phyloP scores from a whole-genome alignment of 2,113 vertebrate genomes.

The Agelaius tricolor region DNA sequence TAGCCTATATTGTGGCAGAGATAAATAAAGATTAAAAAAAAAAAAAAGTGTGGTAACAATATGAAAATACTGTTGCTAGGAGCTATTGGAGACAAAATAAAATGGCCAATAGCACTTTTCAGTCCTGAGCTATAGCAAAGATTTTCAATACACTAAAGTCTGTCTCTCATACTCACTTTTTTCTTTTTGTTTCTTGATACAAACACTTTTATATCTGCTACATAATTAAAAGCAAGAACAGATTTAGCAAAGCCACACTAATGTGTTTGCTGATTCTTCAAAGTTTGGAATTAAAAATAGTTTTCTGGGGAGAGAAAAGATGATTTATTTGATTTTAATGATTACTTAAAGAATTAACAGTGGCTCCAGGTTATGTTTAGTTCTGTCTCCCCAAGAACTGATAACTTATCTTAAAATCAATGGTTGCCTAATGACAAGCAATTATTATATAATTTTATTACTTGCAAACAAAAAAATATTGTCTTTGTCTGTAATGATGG shows the following conservation, averaged over 20 bases:
- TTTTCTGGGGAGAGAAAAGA: background rate
- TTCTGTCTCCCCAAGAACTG: background rate
- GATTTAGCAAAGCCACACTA: background rate
- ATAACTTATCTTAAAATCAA: background rate
- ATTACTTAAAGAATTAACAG: background rate
- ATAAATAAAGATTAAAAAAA: background rate
- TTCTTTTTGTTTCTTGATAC: background rate
- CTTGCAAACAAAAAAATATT: background rate
- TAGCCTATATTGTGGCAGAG: background rate
- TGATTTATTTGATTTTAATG: background rate
- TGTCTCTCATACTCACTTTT: background rate
- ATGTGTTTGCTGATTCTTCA: background rate
- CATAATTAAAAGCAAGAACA: background rate
- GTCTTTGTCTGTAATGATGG: background rate
- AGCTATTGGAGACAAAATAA: background rate
- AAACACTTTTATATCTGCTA: background rate
- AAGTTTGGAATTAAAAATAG: background rate
- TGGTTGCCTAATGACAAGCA: background rate
- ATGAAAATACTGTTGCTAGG: background rate
- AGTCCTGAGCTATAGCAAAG: background rate
- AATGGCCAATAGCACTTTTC: background rate
- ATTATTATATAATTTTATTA: background rate
- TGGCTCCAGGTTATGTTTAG: background rate
- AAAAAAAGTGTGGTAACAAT: background rate
- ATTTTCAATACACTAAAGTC: background rate